Evolutionary conservation across 2,888 invertebrate species (phyloP), one percentile per base, ranked within the genome.

Genomic region (Diarsia mendica): DNA sequence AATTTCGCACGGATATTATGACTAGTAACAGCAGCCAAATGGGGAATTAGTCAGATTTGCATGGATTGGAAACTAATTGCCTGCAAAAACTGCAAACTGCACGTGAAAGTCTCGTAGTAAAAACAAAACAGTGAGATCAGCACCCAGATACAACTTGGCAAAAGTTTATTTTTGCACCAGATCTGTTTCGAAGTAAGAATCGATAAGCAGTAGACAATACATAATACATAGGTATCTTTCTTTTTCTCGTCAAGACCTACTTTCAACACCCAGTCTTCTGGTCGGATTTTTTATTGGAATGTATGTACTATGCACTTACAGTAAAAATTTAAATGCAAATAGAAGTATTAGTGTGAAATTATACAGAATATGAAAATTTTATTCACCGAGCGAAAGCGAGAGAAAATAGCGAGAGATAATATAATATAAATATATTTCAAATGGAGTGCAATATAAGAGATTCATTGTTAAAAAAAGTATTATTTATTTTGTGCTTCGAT

Each of bases 101-200:
- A 18, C 44, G 64, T 49, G 28, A 53, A 68, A n/a, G 0, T n/a
- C 10, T 76, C 3, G 23, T n/a, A 9, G 11, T 48, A 66, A 71
- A 68, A 75, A n/a, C 13, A 66, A 55, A 72, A 70, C 33, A n/a
- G 11, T 85, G 39, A 46, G 72, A 66, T 72, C 51, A 75, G 53
- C 18, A 13, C 58, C 53, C 60, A 66, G 67, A 75, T 75, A 81
- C 81, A 72, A 71, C 48, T 81, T 81, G n/a, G 58, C n/a, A 51
- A 85, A 75, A 82, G 77, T 82, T 82, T 82, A 75, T 72, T 85
- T 75, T 85, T 63, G 23, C 48, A 51, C 51, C 55, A 67, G 58
- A 58, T 49, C 67, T 49, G 33, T 69, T 39, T 13, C 39, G 33
- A 58, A 28, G 55, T 65, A 69, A 74, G 58, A 63, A 75, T 39